These are phyloP conservation scores for Craseonycteris thonglongyai DNA, from an alignment of 2,113 vertebrate genomes.

Conservation along the genomic window DNA sequence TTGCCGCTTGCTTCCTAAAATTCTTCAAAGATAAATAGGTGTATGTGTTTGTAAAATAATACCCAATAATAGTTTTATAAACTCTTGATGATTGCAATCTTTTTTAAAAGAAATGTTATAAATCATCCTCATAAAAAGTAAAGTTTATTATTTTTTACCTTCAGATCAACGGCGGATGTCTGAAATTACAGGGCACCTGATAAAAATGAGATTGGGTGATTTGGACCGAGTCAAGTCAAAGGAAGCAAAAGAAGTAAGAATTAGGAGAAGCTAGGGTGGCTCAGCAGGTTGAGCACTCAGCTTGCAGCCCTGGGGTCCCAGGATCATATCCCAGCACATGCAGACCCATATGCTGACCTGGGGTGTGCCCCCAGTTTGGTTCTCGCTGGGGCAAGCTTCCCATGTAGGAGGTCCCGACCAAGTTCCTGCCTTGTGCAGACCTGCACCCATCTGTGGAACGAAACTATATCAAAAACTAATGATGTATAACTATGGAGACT, in stretches of 20 bases:
- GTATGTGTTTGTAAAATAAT: neutral
- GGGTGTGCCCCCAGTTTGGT: no score
- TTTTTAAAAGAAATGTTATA: conserved; percentile 15
- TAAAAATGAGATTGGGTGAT: conserved; percentile 94
- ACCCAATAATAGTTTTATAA: neutral
- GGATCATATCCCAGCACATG: no score
- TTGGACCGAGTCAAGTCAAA: conserved; percentile 88
- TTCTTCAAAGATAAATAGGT: conserved; percentile 30
- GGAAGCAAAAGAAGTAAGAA: conserved; percentile 92
- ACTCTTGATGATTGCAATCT: neutral
- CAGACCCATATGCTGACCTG: no score
- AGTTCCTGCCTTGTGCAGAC: no score
- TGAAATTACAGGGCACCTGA: conserved; percentile 93
- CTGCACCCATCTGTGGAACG: no score
- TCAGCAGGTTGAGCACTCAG: no score
- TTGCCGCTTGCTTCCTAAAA: neutral
- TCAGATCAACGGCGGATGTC: conserved; percentile 96
- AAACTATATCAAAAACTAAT: no score
- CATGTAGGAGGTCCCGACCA: no score
- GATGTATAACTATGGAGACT: no score
- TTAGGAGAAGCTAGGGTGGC: no score
- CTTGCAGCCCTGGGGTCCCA: no score
- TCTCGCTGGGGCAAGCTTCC: no score
- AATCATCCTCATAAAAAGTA: neutral
- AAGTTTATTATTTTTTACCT: conserved; percentile 34